These are phyloP conservation scores for Netelia inedita DNA, from an alignment of 2,888 invertebrate genomes.

Conservation along the genomic window DNA sequence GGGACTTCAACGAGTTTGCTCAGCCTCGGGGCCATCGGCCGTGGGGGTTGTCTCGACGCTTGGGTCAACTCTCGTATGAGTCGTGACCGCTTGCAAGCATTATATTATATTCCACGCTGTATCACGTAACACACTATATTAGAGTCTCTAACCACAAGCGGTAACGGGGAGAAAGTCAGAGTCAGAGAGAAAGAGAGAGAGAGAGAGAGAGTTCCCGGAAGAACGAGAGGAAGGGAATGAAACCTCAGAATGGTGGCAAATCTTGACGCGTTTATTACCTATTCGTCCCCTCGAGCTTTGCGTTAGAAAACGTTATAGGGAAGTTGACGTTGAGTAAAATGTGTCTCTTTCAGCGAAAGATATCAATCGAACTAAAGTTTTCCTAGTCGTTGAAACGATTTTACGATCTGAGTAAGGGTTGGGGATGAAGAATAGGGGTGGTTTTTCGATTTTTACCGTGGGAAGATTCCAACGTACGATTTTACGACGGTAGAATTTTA, in stretches of 20 bases:
- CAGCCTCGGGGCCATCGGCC: constrained; percentile 36
- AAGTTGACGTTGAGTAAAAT: not conserved
- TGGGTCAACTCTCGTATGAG: constrained; percentile 40
- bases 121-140: constrained; percentile 55
- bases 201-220: constrained; percentile 8
- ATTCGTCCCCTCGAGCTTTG: not conserved
- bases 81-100: constrained; percentile 29
- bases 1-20: constrained; percentile 30
- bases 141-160: not conserved
- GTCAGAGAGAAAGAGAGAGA: constrained; percentile 23
- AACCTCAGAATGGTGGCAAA: constrained; percentile 60
- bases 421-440: too few relatives aligned
- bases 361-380: too few relatives aligned
- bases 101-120: constrained; percentile 42
- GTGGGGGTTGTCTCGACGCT: constrained; percentile 38
- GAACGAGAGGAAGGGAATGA: constrained; percentile 62
- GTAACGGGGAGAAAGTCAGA: constrained; percentile 6
- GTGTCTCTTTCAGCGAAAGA: too few relatives aligned
- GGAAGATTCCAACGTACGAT: too few relatives aligned
- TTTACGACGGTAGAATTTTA: too few relatives aligned
- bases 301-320: constrained; percentile 9
- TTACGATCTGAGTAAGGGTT: too few relatives aligned
- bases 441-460: too few relatives aligned
- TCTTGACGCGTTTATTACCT: constrained; percentile 43
- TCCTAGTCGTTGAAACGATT: not conserved